Evolutionary conservation across 1,140 invertebrate genomes (phyloP).

Genomic region (Aphis gossypii): DNA sequence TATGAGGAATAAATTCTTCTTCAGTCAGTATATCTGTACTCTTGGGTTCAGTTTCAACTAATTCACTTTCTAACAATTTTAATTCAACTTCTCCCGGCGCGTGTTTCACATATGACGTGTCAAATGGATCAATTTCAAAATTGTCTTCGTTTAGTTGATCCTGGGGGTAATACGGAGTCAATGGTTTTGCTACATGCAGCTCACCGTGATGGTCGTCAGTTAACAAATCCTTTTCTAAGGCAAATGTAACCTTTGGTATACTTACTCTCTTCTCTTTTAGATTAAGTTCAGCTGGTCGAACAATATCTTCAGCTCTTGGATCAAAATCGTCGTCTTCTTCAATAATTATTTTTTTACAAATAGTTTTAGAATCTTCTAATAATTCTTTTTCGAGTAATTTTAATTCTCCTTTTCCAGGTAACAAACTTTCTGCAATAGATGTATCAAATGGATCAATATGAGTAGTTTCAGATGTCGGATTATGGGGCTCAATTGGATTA

Average conservation of each 20-base stretch:
- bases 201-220: conserved; percentile 58
- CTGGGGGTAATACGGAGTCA: conserved; percentile 61
- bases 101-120: conserved; percentile 78
- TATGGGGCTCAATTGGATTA: conserved; percentile 71
- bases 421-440: conserved; percentile 75
- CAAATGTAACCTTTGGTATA: conserved; percentile 45
- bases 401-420: conserved; percentile 77
- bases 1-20: conserved; percentile 60
- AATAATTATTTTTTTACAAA: conserved; percentile 34
- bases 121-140: conserved; percentile 74
- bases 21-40: conserved; percentile 60
- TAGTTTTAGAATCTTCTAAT: conserved; percentile 56
- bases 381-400: conserved; percentile 78
- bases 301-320: conserved; percentile 58
- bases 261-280: conserved; percentile 40
- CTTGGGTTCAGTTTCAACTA: conserved; percentile 62
- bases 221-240: conserved; percentile 50
- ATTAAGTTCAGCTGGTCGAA: conserved; percentile 40
- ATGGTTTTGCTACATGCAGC: conserved; percentile 61
- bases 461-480: background rate
- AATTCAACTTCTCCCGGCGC: conserved; percentile 77
- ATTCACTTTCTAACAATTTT: conserved; percentile 76
- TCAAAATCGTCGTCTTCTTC: conserved; percentile 60
- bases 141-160: conserved; percentile 64
- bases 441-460: conserved; percentile 83